Evolutionary conservation across 92 coral and sea anemone species (phyloP).

Genomic region (Phenganax stokvisi): DNA sequence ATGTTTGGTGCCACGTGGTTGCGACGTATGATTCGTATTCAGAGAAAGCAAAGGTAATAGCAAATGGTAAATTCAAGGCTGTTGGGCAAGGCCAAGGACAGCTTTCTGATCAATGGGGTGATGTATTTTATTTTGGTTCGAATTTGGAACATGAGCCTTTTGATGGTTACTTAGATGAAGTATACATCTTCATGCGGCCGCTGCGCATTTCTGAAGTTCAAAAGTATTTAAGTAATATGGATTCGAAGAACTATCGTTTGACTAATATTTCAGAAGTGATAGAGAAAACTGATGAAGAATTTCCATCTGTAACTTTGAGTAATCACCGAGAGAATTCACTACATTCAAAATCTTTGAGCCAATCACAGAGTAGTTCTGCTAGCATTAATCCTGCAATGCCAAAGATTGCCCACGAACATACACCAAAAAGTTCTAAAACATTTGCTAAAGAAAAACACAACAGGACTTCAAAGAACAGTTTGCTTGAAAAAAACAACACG

Average conservation of each 20-base stretch:
- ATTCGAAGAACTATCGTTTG: conserved; percentile 28
- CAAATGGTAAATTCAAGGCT: conserved; percentile 68
- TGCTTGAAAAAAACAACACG: neutral
- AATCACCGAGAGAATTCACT: neutral
- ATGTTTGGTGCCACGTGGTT: conserved; percentile 82
- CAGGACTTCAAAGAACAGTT: neutral
- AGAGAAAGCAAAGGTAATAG: conserved; percentile 61
- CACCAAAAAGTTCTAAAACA: neutral
- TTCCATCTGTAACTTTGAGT: neutral
- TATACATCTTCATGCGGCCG: conserved; percentile 77
- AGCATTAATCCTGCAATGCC: neutral
- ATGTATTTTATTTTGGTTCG: conserved; percentile 72
- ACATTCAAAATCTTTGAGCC: neutral
- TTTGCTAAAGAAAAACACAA: neutral
- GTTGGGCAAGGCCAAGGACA: conserved; percentile 67
- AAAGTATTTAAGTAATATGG: conserved; percentile 55
- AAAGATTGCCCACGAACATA: neutral
- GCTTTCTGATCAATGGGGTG: conserved; percentile 79
- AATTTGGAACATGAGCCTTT: conserved; percentile 54
- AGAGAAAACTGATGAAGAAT: neutral
- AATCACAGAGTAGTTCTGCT: neutral
- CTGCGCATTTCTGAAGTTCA: conserved; percentile 60
- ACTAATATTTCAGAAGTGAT: neutral
- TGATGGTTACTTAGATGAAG: conserved; percentile 71
- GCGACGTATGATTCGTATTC: conserved; percentile 82